Conservation (phyloP, 2,888 invertebrate genomes). For the Tolmerus cingulatus region DNA sequence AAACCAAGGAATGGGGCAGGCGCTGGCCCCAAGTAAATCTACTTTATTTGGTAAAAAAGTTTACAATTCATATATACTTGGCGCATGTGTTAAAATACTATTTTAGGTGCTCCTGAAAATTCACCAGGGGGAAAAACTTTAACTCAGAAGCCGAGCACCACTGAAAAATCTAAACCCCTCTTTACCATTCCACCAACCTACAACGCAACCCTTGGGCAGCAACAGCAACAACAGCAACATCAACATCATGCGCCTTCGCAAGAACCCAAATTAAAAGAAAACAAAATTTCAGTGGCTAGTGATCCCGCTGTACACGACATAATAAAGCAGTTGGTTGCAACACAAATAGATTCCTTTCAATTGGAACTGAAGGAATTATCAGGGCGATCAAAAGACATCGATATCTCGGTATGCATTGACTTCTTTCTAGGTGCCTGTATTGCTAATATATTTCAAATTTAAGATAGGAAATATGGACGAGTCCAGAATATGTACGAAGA, state of each 20-base stretch:
- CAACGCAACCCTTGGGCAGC: constrained; percentile 40
- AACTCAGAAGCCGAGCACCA: constrained; percentile 35
- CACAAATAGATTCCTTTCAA: constrained; percentile 73
- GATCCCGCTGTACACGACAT: constrained; percentile 53
- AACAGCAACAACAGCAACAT: constrained; percentile 16
- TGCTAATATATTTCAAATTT: not conserved
- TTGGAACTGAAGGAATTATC: constrained; percentile 71
- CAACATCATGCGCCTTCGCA: constrained; percentile 25
- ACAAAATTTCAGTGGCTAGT: not conserved
- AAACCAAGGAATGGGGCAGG: not conserved
- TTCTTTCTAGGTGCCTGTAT: not conserved
- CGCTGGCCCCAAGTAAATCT: not conserved
- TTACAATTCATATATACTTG: not conserved
- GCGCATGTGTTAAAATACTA: not conserved
- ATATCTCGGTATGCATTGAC: constrained; percentile 56
- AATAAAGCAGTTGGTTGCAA: constrained; percentile 70
- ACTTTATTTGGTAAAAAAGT: not conserved
- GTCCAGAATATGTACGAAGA: constrained; percentile 65
- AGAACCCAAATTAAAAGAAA: not conserved
- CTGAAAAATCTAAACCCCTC: constrained; percentile 53
- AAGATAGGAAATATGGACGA: constrained; percentile 68
- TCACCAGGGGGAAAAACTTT: not conserved
- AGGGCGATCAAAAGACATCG: constrained; percentile 66
- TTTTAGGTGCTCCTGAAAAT: not conserved
- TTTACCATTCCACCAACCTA: constrained; percentile 58